phyloP scores from a whole-genome alignment of 2,888 invertebrate genomes.

The Xylophagus ater region DNA sequence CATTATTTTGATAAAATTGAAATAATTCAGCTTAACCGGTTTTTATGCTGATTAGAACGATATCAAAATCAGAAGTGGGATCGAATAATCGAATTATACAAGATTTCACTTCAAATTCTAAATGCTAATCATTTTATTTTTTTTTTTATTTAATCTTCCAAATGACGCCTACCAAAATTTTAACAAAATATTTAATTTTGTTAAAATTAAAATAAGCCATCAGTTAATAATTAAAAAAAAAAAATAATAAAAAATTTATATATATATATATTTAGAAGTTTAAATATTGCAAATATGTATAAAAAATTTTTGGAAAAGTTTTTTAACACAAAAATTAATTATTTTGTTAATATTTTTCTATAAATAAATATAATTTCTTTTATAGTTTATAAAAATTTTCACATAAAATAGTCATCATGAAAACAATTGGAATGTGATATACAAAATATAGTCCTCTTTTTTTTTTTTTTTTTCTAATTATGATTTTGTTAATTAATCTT shows the following conservation, averaged over 20 bases:
- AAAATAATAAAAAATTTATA: background rate
- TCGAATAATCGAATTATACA: no score
- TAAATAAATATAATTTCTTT: background rate
- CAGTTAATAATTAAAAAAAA: background rate
- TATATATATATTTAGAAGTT: conserved; percentile 2
- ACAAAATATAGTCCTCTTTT: conserved; percentile 37
- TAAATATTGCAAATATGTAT: conserved; percentile 4
- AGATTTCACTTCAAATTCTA: no score
- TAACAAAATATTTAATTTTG: no score
- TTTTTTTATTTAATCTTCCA: no score
- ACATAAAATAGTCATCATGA: conserved; percentile 27
- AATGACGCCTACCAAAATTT: no score
- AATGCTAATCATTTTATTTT: no score
- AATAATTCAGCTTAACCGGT: no score
- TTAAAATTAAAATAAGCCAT: background rate
- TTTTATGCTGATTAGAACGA: no score
- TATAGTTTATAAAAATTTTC: conserved; percentile 13
- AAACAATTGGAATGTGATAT: conserved; percentile 40
- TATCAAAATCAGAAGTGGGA: no score
- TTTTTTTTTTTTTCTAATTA: conserved; percentile 18
- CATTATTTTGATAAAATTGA: no score
- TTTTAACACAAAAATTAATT: conserved; percentile 3
- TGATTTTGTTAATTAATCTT: conserved; percentile 22
- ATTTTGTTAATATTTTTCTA: background rate
- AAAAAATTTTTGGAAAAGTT: no score